Conservation (phyloP, 2,113 vertebrate species). For the Equus przewalskii region DNA sequence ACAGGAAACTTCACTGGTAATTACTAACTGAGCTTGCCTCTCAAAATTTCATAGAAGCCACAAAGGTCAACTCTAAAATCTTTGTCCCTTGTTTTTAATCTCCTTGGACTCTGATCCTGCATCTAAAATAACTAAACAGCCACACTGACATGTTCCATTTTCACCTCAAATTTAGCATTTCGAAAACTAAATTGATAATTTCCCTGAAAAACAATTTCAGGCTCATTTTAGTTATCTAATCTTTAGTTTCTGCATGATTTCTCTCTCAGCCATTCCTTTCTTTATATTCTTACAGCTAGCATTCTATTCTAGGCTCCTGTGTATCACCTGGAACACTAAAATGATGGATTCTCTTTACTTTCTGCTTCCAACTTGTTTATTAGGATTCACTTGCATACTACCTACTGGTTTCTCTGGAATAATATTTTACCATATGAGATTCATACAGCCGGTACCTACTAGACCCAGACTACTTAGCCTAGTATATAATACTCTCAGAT, state of each 20-base stretch:
- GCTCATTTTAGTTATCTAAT: not conserved
- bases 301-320: not conserved
- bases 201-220: not conserved
- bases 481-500: not conserved
- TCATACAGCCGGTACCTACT: not conserved
- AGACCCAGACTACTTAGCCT: not conserved
- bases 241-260: not conserved
- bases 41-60: not conserved
- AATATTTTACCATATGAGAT: not conserved
- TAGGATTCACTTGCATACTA: not conserved
- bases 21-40: not conserved
- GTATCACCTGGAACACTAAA: not conserved
- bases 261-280: not conserved
- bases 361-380: not conserved
- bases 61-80: not conserved
- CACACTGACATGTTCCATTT: not conserved
- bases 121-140: not conserved
- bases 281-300: not conserved
- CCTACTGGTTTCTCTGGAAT: not conserved
- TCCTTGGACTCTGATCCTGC: not conserved
- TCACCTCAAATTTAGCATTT: not conserved
- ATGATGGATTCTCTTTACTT: not conserved
- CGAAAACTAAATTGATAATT: constrained; percentile 22
- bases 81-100: not conserved
- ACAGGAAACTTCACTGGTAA: not conserved